phyloP scores from a whole-genome alignment of 2,113 vertebrate genomes.

The Formicarius rufipectus region DNA sequence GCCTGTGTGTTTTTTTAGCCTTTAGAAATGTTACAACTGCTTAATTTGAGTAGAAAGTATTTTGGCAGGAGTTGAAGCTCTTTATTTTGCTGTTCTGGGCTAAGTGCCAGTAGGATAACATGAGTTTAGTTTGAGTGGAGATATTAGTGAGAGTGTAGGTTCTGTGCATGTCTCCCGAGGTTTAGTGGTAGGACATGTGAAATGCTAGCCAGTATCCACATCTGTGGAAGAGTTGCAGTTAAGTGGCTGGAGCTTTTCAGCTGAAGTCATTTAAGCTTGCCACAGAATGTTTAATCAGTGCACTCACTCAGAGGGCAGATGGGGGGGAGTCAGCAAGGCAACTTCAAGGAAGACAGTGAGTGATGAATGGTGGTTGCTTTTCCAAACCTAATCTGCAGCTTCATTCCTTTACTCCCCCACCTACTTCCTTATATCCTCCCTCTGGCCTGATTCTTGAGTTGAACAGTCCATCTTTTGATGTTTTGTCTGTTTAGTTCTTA shows the following conservation, averaged over 20 bases:
- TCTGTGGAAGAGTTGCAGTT: background rate
- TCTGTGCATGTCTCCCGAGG: background rate
- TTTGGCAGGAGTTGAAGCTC: background rate
- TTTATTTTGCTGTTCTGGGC: slow-evolving; percentile 6
- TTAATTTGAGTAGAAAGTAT: background rate
- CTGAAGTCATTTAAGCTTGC: background rate
- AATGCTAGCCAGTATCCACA: background rate
- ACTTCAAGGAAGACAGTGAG: background rate
- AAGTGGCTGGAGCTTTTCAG: background rate
- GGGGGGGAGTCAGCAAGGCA: background rate
- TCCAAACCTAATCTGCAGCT: background rate
- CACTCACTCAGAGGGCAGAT: background rate
- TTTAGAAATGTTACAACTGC: background rate
- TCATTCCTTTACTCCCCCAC: background rate
- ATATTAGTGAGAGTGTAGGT: background rate
- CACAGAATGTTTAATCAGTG: rapidly evolving
- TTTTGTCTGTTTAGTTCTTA: background rate
- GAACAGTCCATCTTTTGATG: background rate
- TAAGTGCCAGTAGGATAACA: background rate
- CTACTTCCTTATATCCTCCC: background rate
- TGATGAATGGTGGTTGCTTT: background rate
- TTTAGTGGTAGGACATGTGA: rapidly evolving
- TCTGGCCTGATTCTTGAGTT: background rate
- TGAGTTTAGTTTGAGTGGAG: background rate
- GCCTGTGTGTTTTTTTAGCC: background rate